Evolutionary conservation across 2,888 invertebrate genomes (phyloP).

Genomic region (Acleris cristana): DNA sequence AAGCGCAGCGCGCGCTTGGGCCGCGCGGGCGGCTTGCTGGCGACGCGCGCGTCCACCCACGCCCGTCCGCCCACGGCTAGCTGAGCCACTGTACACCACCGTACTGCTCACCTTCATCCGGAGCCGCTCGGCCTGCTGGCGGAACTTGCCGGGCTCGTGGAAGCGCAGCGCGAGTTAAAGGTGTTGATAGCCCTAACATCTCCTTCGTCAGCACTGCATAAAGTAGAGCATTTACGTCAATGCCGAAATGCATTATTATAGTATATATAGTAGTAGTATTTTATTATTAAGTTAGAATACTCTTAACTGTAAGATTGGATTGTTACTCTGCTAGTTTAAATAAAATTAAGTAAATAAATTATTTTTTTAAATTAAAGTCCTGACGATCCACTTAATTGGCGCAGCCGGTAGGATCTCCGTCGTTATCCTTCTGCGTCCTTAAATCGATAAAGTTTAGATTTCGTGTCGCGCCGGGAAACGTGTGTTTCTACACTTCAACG

Average conservation of each 20-base stretch:
- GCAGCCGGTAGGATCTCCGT: neutral
- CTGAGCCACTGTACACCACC: too few species aligned
- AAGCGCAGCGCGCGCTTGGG: too few species aligned
- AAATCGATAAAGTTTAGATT: too few species aligned
- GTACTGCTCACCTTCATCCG: too few species aligned
- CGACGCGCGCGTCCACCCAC: too few species aligned
- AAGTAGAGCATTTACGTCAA: neutral
- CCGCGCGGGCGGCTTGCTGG: too few species aligned
- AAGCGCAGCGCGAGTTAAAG: conserved; percentile 2
- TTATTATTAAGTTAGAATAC: neutral
- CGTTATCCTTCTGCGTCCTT: too few species aligned
- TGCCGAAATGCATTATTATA: neutral
- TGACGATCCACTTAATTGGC: neutral
- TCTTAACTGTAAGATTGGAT: neutral
- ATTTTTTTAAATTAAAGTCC: neutral
- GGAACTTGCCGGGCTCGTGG: too few species aligned
- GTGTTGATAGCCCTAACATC: neutral
- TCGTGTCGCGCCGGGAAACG: too few species aligned
- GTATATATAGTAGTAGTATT: neutral
- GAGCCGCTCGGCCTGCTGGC: too few species aligned
- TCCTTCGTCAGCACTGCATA: neutral
- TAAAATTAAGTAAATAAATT: neutral
- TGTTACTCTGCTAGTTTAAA: neutral
- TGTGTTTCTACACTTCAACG: too few species aligned
- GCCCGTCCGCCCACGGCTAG: too few species aligned